Evolutionary conservation across 1,140 invertebrate species (phyloP).

Genomic region (Euura lappo): DNA sequence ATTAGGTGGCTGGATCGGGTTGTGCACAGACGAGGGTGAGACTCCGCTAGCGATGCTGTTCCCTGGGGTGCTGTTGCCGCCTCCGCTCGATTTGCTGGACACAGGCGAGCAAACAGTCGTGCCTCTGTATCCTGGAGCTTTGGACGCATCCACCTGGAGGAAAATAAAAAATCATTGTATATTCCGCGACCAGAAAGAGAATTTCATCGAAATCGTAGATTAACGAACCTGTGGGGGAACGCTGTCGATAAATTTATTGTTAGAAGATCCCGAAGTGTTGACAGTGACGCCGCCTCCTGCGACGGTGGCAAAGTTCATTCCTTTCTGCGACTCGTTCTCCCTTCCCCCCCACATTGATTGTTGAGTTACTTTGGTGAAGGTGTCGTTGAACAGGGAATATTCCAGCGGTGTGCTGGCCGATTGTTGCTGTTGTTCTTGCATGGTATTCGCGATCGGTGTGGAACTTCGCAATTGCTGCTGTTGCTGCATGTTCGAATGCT

Average conservation of each 20-base stretch:
- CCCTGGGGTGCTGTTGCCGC: constrained; percentile 26
- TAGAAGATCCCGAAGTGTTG: constrained; percentile 47
- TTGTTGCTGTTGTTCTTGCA: constrained; percentile 38
- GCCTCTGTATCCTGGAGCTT: constrained; percentile 82
- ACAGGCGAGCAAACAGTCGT: constrained; percentile 75
- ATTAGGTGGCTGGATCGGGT: constrained; percentile 41
- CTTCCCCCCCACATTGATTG: constrained; percentile 69
- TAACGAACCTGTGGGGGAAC: constrained; percentile 58
- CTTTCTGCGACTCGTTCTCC: constrained; percentile 71
- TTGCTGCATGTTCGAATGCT: constrained; percentile 34
- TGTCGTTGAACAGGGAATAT: constrained; percentile 82
- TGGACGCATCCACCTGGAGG: constrained; percentile 73
- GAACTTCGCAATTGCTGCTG: constrained; percentile 38
- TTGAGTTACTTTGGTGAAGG: constrained; percentile 69
- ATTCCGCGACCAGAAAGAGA: too few relatives aligned
- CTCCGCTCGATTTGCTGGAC: constrained; percentile 61
- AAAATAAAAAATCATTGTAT: not conserved
- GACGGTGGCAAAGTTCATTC: constrained; percentile 77
- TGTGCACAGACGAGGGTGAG: constrained; percentile 44
- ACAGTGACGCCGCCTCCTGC: constrained; percentile 67
- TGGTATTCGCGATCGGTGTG: constrained; percentile 35
- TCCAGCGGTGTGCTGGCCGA: constrained; percentile 60
- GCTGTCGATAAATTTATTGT: constrained; percentile 65
- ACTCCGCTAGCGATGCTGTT: constrained; percentile 31
- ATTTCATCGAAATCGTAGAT: too few relatives aligned